These are phyloP conservation scores for Thymelicus sylvestris DNA, from an alignment of 2,888 invertebrate species.

Conservation along the genomic window DNA sequence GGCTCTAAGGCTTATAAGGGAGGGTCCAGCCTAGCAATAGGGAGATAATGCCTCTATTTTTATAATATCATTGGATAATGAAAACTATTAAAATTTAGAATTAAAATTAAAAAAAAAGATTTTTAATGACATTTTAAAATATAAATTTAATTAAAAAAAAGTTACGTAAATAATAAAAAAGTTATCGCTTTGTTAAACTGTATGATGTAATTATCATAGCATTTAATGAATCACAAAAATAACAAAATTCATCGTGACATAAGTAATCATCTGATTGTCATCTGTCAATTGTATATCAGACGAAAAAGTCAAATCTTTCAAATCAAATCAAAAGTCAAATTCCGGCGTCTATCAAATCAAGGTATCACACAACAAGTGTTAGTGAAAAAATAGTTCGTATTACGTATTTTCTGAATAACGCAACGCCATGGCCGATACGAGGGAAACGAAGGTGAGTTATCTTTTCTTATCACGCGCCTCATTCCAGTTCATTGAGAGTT, in stretches of 20 bases:
- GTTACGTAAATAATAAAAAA: too few relatives aligned
- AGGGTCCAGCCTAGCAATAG: too few relatives aligned
- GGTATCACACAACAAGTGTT: slow-evolving; percentile 27
- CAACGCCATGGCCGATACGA: slow-evolving; percentile 30
- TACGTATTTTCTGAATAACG: slow-evolving; percentile 8
- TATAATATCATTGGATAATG: too few relatives aligned
- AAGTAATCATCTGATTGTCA: slow-evolving; percentile 21
- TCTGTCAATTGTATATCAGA: not conserved
- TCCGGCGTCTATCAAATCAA: slow-evolving; percentile 13
- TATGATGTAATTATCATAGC: not conserved
- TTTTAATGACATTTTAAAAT: too few relatives aligned
- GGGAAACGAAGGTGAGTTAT: slow-evolving; percentile 33
- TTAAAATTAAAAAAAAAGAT: too few relatives aligned
- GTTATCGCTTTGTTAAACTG: too few relatives aligned
- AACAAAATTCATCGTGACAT: slow-evolving; percentile 4
- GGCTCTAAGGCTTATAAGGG: too few relatives aligned
- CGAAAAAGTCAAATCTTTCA: slow-evolving; percentile 6
- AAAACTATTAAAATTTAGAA: too few relatives aligned
- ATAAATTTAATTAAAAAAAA: too few relatives aligned
- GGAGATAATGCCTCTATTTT: too few relatives aligned
- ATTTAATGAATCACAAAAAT: not conserved
- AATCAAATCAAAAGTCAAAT: slow-evolving; percentile 20
- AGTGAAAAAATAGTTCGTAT: slow-evolving; percentile 1
- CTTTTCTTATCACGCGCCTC: slow-evolving; percentile 21
- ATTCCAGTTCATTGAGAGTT: slow-evolving; percentile 10